Evolutionary conservation across 2,888 invertebrate genomes (phyloP).

Genomic region (Drosophila meridionalis): DNA sequence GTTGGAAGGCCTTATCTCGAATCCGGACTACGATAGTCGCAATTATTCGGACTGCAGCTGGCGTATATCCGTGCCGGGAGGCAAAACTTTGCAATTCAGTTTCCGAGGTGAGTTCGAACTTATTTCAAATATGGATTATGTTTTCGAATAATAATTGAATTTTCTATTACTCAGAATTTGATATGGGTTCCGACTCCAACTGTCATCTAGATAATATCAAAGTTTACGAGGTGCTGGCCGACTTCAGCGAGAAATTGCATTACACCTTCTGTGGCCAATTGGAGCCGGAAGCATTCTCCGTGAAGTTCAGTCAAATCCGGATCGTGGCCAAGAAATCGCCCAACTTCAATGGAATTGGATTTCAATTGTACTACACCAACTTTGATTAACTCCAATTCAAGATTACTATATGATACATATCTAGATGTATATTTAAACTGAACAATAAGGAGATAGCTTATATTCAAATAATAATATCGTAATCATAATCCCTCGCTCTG

Average conservation of each 20-base stretch:
- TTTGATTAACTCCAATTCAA: background rate
- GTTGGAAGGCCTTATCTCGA: slow-evolving; percentile 85
- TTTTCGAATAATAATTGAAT: background rate
- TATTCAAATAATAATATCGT: background rate
- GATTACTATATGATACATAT: background rate
- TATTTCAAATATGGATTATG: background rate
- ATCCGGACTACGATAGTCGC: slow-evolving; percentile 88
- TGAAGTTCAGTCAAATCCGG: slow-evolving; percentile 84
- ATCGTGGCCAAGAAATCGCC: slow-evolving; percentile 87
- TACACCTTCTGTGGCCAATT: slow-evolving; percentile 84
- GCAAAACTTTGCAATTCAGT: slow-evolving; percentile 49
- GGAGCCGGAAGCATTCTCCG: slow-evolving; percentile 81
- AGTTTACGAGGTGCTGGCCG: slow-evolving; percentile 86
- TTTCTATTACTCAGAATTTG: slow-evolving; percentile 85
- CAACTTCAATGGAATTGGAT: slow-evolving; percentile 90
- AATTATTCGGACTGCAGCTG: slow-evolving; percentile 87
- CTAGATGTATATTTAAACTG: background rate
- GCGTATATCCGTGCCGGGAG: slow-evolving; percentile 87
- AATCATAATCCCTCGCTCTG: background rate
- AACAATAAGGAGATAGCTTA: background rate
- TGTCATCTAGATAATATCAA: slow-evolving; percentile 89
- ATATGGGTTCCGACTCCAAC: slow-evolving; percentile 87
- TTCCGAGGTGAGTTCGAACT: slow-evolving; percentile 68
- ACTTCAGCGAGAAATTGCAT: slow-evolving; percentile 69
- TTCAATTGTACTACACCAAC: slow-evolving; percentile 82